Conservation (phyloP, 1,140 invertebrate species). For the Drosophila arizonae region DNA sequence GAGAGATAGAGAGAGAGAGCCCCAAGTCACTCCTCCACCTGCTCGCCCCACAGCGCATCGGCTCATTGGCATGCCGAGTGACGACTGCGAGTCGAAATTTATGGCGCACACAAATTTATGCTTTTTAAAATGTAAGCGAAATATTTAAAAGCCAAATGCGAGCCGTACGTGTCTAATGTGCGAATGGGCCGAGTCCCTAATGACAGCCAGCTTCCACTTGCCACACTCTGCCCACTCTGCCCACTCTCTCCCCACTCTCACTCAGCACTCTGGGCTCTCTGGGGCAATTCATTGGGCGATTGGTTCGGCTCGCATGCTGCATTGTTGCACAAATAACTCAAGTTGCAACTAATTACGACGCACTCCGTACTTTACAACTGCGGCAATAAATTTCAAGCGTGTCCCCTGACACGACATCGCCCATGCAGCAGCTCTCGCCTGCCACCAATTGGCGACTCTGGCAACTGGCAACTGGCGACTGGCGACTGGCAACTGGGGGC, state of each 20-base stretch:
- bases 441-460: constrained; percentile 8
- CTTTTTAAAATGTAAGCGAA: constrained; percentile 72
- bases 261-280: background rate
- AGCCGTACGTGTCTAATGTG: constrained; percentile 77
- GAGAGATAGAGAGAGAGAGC: background rate
- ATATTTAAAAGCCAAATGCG: constrained; percentile 52
- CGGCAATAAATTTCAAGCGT: constrained; percentile 76
- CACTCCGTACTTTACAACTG: constrained; percentile 80
- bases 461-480: constrained; percentile 7
- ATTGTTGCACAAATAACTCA: constrained; percentile 81
- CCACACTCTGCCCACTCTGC: background rate
- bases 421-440: constrained; percentile 34
- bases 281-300: constrained; percentile 36
- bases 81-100: constrained; percentile 56
- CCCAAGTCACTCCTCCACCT: background rate
- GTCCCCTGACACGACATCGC: constrained; percentile 75
- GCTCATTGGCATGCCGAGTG: constrained; percentile 70
- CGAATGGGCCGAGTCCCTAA: constrained; percentile 60
- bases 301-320: constrained; percentile 41
- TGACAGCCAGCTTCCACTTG: constrained; percentile 26
- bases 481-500: constrained; percentile 44
- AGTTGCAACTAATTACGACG: constrained; percentile 81
- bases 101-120: constrained; percentile 68
- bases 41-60: background rate
- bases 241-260: no score